Percentiles rank a stretch among this genome's conserved stretches.
Evolutionary conservation across 1,140 invertebrate species (phyloP).

Genomic region (Drosophila willistoni): DNA sequence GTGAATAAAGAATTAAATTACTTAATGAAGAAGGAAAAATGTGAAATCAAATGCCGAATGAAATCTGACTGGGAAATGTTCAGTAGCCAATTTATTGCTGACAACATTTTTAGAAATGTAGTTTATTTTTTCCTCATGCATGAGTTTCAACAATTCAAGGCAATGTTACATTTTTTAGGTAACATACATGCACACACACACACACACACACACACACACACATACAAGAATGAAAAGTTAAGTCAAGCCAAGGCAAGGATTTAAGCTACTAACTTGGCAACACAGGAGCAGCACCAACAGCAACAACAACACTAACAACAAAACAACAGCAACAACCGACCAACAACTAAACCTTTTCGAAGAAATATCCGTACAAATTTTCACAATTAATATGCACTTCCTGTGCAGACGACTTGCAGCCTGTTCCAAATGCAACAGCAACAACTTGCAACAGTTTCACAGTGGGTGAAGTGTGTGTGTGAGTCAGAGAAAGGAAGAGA

Average conservation of each 20-base stretch:
- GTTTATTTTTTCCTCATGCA: constrained; percentile 11
- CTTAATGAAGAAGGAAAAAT: not conserved
- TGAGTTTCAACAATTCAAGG: constrained; percentile 36
- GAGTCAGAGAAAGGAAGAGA: not conserved
- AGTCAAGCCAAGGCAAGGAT: constrained; percentile 16
- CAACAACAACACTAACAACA: constrained; percentile 37
- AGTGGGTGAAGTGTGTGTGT: not conserved
- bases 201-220: not conserved
- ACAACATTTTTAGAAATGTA: constrained; percentile 16
- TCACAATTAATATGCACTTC: constrained; percentile 81
- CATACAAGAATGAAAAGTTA: not conserved
- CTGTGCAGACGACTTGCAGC: constrained; percentile 78
- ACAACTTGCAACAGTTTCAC: constrained; percentile 34
- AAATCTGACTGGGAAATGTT: not conserved
- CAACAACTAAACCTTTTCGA: constrained; percentile 67
- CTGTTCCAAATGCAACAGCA: constrained; percentile 63
- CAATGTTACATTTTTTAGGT: constrained; percentile 30
- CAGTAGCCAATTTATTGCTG: constrained; percentile 18
- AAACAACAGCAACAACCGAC: constrained; percentile 55
- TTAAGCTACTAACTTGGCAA: constrained; percentile 21
- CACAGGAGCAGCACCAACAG: not conserved
- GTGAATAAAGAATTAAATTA: constrained; percentile 11
- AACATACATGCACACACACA: not conserved
- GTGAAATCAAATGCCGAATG: constrained; percentile 7
- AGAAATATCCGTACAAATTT: constrained; percentile 78